These are phyloP conservation scores for Sphenodon punctatus DNA, from an alignment of 2,797 vertebrate species.

Conservation along the genomic window DNA sequence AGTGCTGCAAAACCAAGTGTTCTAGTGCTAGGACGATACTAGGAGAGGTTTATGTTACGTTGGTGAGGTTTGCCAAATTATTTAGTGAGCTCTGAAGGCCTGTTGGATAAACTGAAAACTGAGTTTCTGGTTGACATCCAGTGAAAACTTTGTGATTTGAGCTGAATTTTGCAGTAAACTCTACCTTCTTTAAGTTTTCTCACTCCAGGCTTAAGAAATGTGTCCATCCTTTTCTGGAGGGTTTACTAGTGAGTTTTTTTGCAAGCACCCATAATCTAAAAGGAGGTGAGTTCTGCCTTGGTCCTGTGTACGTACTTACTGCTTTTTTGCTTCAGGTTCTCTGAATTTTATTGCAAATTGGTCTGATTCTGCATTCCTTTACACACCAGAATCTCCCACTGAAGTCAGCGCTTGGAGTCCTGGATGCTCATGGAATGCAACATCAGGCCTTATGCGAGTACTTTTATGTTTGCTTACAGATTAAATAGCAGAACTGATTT, in stretches of 20 bases:
- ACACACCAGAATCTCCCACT: background rate
- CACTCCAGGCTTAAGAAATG: background rate
- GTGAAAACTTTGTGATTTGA: background rate
- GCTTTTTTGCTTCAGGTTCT: background rate
- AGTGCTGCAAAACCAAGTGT: background rate
- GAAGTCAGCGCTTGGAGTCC: background rate
- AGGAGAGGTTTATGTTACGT: background rate
- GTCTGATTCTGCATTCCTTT: background rate
- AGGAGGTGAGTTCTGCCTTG: background rate
- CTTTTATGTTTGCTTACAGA: fast-evolving
- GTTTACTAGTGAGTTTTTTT: background rate
- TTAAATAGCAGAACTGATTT: background rate
- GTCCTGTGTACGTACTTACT: background rate
- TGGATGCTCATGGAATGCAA: background rate
- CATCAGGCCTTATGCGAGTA: background rate
- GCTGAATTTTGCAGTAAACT: background rate
- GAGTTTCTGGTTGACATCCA: background rate
- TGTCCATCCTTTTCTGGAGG: background rate
- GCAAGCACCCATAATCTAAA: background rate
- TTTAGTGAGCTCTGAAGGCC: background rate
- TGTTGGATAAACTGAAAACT: background rate
- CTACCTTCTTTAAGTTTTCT: background rate
- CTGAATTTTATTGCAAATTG: background rate
- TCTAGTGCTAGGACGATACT: background rate
- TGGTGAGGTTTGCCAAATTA: background rate